Conservation (phyloP, 2,888 invertebrate genomes). For the Xestia sexstrigata region DNA sequence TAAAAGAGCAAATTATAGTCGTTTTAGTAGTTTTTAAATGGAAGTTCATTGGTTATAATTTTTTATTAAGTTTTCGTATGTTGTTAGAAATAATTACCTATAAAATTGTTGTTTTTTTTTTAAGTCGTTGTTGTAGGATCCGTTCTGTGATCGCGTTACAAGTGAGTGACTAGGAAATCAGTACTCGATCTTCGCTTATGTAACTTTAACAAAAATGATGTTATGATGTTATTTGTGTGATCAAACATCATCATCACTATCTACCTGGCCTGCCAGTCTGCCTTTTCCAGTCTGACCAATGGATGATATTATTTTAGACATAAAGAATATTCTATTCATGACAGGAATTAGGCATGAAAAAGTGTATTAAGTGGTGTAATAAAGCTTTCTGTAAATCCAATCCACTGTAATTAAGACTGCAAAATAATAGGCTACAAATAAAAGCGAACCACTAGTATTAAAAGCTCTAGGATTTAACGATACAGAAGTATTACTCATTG, state of each 20-base stretch:
- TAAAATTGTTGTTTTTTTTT: neutral
- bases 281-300: too few relatives aligned
- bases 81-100: neutral
- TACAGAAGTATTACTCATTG: slow-evolving; percentile 28
- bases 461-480: slow-evolving; percentile 27
- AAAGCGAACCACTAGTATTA: neutral
- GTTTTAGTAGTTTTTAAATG: slow-evolving; percentile 22
- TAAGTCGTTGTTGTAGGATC: neutral
- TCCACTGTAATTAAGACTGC: neutral
- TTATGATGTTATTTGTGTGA: too few relatives aligned
- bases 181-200: too few relatives aligned
- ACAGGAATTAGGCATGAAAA: too few relatives aligned
- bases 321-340: neutral
- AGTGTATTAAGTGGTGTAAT: neutral
- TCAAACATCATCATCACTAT: too few relatives aligned
- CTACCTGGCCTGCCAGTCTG: too few relatives aligned
- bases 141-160: neutral
- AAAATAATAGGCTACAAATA: slow-evolving; percentile 15
- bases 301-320: too few relatives aligned
- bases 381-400: neutral
- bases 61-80: neutral
- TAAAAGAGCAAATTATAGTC: slow-evolving; percentile 16
- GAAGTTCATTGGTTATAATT: neutral
- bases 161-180: neutral
- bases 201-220: too few relatives aligned